Base-by-base conservation (phyloP, 2,888 invertebrate species). In the Ectemnius continuus region DNA sequence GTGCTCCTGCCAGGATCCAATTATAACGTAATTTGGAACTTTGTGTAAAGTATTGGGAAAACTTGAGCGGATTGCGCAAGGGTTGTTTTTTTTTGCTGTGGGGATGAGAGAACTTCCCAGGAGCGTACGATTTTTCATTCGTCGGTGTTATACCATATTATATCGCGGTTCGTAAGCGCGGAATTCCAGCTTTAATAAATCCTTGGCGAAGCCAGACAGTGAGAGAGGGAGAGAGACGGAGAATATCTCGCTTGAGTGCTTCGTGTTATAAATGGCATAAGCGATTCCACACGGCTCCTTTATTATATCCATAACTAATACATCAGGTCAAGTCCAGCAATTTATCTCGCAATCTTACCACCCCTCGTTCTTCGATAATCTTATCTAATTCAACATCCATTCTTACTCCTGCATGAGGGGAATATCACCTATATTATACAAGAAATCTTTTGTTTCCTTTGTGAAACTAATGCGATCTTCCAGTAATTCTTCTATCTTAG, bases 171-270 rank as follows among this genome's bases (percentile, higher is more conserved):
- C 45, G 58, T 16, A 16, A 28, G 14, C 16, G n/a, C 2, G 57
- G 65, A 47, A 47, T 62, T 61, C 56, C 16, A 0, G 26, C 46
- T 46, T 20, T 73, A 61, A 61, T 66, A 73, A 70, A 66, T 62
- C 28, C 46, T 45, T 0, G 5, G 23, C 48, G 2, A 14, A 48
- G 4, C 26, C 14, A 16, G 16, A 14, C 4, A 46, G 46, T 58
- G 1, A 36, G 36, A 46, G 46, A 65, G 5, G 3, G 23, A 23
- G 23, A 23, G 23, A 23, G 2, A 23, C 2, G 23, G 3, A 23
- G 23, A 23, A 3, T 3, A 23, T 3, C 23, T 23, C 11, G 58
- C 36, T 58, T 23, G n/a, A 14, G 20, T 6, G 16, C n/a, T 18
- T 26, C 48, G 46, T 11, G 57, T 20, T 56, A 56, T 64, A 46